Conservation (phyloP, 1,140 invertebrate species). For the Tenebrio molitor region DNA sequence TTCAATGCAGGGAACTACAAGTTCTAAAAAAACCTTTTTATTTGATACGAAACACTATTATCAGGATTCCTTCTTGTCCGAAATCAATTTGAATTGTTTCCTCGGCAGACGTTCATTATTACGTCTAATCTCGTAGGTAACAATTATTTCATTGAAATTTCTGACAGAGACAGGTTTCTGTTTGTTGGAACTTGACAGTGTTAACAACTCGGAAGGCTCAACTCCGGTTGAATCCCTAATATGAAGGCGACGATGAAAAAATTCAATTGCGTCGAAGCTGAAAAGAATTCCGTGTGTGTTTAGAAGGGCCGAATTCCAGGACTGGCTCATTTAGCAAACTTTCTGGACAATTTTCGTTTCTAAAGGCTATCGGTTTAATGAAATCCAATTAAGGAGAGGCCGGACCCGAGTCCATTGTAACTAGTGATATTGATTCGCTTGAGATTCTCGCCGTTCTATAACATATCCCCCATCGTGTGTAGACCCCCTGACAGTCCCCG, state of each 20-base stretch:
- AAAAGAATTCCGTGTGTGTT: background rate
- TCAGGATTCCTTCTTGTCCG: background rate
- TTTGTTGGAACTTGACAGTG: too few species aligned
- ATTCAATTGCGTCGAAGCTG: background rate
- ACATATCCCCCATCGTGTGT: constrained; percentile 41
- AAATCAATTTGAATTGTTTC: constrained; percentile 19
- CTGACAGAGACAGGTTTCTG: too few species aligned
- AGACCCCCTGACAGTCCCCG: constrained; percentile 32
- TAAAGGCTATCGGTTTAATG: constrained; percentile 46
- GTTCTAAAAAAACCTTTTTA: too few species aligned
- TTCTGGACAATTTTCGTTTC: constrained; percentile 44
- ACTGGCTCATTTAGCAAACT: constrained; percentile 24
- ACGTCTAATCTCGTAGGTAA: background rate
- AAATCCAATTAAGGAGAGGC: constrained; percentile 50
- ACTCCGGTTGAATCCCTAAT: background rate
- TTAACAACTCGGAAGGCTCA: background rate
- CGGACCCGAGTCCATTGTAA: constrained; percentile 45
- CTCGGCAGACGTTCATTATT: constrained; percentile 11
- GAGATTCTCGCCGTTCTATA: constrained; percentile 32
- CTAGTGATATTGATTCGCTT: constrained; percentile 48
- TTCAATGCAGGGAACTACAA: too few species aligned
- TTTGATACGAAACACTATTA: too few species aligned
- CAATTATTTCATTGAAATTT: constrained; percentile 1
- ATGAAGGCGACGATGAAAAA: background rate
- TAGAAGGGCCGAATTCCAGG: background rate